A percentile compares a stretch with the other conserved stretches of the same genome.
These are phyloP conservation scores for Bibio marci DNA, from an alignment of 2,888 invertebrate species.

Conservation along the genomic window DNA sequence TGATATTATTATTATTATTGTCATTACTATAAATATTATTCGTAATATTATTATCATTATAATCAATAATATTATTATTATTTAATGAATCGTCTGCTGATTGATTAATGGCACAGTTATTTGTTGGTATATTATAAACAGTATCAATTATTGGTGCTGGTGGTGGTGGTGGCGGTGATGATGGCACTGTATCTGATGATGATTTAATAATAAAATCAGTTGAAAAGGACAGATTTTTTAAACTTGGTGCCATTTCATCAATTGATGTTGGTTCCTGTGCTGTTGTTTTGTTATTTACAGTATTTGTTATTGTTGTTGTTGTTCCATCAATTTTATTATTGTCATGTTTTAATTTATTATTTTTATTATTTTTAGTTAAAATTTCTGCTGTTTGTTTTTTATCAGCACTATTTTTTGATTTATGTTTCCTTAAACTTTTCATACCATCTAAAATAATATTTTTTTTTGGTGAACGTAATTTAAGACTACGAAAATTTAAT, in stretches of 20 bases:
- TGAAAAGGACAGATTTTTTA: constrained; percentile 25
- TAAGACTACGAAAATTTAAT: constrained; percentile 21
- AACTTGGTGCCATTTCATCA: constrained; percentile 17
- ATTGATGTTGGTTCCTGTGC: background rate
- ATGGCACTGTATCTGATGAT: background rate
- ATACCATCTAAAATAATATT: constrained; percentile 21
- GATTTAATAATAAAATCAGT: constrained; percentile 17
- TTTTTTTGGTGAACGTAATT: constrained; percentile 23
- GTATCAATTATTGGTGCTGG: background rate
- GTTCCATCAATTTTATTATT: constrained; percentile 14
- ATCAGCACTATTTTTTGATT: constrained; percentile 8
- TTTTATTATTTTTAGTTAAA: too few species aligned
- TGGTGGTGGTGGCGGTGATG: too few species aligned
- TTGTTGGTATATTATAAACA: constrained; percentile 25
- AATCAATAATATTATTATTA: too few species aligned
- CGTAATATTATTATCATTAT: too few species aligned
- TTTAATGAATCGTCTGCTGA: too few species aligned
- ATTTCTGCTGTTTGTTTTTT: too few species aligned
- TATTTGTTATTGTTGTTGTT: too few species aligned
- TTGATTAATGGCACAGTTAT: constrained; percentile 14
- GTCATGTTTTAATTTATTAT: too few species aligned
- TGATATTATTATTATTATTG: background rate
- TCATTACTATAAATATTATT: background rate
- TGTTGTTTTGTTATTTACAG: too few species aligned
- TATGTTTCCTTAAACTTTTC: constrained; percentile 23